Percentiles rank a stretch among this genome's conserved stretches.
Evolutionary conservation across 2,113 vertebrate genomes (phyloP).

Genomic region (Ageneiosus marmoratus): DNA sequence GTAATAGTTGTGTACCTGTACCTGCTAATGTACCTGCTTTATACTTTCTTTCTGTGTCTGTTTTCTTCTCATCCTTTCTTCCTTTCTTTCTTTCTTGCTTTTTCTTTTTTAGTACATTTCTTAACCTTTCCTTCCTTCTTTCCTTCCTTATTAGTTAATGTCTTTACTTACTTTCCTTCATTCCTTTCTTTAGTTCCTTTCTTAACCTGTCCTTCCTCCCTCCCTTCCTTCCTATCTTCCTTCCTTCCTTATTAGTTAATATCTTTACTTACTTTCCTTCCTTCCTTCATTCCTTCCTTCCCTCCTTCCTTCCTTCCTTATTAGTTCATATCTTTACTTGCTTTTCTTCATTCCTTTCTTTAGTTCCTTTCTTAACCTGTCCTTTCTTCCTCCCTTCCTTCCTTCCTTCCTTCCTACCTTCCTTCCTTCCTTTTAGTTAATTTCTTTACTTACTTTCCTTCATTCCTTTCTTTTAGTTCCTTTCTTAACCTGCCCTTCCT

Average conservation of each 20-base stretch:
- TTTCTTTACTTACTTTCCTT: too few species aligned
- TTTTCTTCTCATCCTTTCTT: too few species aligned
- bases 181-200: background rate
- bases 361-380: too few species aligned
- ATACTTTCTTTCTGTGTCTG: too few species aligned
- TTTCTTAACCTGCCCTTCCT: background rate
- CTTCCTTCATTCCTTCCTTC: background rate
- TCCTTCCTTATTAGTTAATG: background rate
- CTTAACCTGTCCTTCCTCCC: background rate
- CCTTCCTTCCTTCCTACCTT: too few species aligned
- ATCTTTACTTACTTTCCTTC: too few species aligned
- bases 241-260: background rate
- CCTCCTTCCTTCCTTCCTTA: background rate
- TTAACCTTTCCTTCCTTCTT: background rate
- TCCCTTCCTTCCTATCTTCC: background rate
- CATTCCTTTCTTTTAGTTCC: background rate
- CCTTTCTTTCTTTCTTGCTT: background rate
- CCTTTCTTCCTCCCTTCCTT: background rate
- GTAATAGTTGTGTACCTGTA: too few species aligned
- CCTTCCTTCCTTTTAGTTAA: background rate
- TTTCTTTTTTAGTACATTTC: constrained; percentile 31
- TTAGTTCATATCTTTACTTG: background rate
- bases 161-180: background rate
- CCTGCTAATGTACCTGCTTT: too few species aligned
- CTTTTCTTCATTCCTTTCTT: background rate